Conservation (phyloP, 2,888 invertebrate genomes). For the Sarcophaga caerulescens region DNA sequence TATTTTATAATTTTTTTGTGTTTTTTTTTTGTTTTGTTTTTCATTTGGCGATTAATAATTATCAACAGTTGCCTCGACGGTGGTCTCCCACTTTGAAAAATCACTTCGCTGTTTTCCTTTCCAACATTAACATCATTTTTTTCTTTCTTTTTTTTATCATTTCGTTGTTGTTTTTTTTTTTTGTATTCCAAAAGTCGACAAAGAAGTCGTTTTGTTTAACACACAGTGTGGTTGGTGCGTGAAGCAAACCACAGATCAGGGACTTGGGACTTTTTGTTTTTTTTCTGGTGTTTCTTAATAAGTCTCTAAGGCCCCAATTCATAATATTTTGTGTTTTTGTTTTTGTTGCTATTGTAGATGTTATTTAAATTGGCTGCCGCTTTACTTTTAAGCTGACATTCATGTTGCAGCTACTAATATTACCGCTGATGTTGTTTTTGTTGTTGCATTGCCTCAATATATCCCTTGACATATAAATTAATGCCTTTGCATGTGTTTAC, state of each 20-base stretch:
- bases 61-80: conserved; percentile 71
- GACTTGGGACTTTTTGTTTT: background rate
- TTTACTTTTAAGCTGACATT: conserved; percentile 22
- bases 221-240: background rate
- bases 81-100: conserved; percentile 72
- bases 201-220: conserved; percentile 17
- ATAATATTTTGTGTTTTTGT: conserved; percentile 27
- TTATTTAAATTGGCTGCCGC: conserved; percentile 64
- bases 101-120: conserved; percentile 66
- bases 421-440: conserved; percentile 31
- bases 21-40: conserved; percentile 20
- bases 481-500: conserved; percentile 68
- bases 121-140: conserved; percentile 7
- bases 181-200: background rate
- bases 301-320: conserved; percentile 34
- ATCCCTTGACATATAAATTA: conserved; percentile 71
- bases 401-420: background rate
- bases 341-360: conserved; percentile 52
- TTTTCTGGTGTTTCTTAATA: conserved; percentile 22
- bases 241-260: conserved; percentile 41
- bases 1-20: too few species aligned
- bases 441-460: conserved; percentile 55
- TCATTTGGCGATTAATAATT: conserved; percentile 70
- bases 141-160: conserved; percentile 26
- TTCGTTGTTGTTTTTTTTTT: conserved; percentile 11